These are phyloP conservation scores for Tychaedon coryphoeus DNA, from an alignment of 2,113 vertebrate genomes.

Conservation along the genomic window DNA sequence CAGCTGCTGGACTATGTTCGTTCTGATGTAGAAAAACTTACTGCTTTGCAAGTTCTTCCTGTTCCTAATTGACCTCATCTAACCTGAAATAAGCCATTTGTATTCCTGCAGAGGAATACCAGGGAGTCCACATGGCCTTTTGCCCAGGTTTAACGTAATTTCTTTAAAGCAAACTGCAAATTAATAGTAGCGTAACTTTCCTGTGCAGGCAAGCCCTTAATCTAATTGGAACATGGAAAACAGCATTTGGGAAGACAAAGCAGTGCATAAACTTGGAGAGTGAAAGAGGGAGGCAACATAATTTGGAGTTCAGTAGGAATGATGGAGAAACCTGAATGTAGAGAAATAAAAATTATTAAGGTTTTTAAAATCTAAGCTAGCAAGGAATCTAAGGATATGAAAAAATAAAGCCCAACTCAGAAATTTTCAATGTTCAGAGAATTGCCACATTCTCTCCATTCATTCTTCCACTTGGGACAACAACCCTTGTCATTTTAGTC, in stretches of 20 bases:
- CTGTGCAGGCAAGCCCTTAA: slow-evolving; percentile 60
- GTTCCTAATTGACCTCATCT: slow-evolving; percentile 26
- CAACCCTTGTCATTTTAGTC: neutral
- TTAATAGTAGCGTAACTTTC: slow-evolving; percentile 32
- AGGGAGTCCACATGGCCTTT: slow-evolving; percentile 32
- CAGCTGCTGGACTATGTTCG: neutral
- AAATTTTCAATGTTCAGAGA: neutral
- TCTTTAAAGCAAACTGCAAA: slow-evolving; percentile 47
- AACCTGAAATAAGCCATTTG: slow-evolving; percentile 21
- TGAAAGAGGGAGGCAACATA: neutral
- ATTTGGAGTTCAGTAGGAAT: neutral
- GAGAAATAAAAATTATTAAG: neutral
- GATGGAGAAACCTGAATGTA: neutral
- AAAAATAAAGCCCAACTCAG: neutral
- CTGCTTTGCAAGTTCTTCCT: slow-evolving; percentile 47
- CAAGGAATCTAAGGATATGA: neutral
- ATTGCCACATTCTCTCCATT: neutral
- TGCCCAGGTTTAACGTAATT: slow-evolving; percentile 41
- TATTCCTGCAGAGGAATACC: slow-evolving; percentile 31
- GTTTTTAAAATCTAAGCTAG: neutral
- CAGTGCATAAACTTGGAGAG: neutral
- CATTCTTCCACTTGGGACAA: accelerated
- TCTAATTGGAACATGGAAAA: slow-evolving; percentile 40
- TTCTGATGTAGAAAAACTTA: neutral
- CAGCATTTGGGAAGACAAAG: slow-evolving; percentile 4